Conservation (phyloP, 92 coral and sea anemone genomes). For the Nematostella vectensis region DNA sequence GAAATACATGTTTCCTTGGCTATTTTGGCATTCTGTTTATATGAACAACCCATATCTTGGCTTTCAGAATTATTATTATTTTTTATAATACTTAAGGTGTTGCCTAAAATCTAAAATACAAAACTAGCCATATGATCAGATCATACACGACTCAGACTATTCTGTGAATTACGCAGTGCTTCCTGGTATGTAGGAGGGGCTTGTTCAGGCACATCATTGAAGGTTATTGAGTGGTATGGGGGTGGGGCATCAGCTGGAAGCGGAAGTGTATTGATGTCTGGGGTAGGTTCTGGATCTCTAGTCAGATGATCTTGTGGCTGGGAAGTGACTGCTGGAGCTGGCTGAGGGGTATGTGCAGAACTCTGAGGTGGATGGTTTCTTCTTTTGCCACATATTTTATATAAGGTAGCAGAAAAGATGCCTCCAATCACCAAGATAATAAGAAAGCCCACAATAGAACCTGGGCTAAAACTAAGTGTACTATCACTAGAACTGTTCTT, state of each 20-base stretch:
- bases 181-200: slow-evolving; percentile 48
- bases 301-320: not conserved
- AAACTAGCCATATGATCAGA: too few relatives aligned
- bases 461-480: slow-evolving; percentile 3
- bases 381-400: slow-evolving; percentile 18
- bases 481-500: not conserved
- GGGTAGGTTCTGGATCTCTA: not conserved
- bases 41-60: too few relatives aligned
- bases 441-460: slow-evolving; percentile 9
- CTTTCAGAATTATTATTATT: too few relatives aligned
- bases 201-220: not conserved
- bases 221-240: slow-evolving; percentile 26
- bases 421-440: slow-evolving; percentile 20
- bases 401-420: slow-evolving; percentile 12
- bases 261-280: slow-evolving; percentile 5
- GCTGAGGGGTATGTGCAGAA: slow-evolving; percentile 1
- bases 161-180: slow-evolving; percentile 22
- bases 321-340: not conserved
- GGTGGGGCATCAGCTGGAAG: slow-evolving; percentile 39
- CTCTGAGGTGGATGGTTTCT: slow-evolving; percentile 1
- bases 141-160: too few relatives aligned
- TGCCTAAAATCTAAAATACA: too few relatives aligned
- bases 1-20: too few relatives aligned
- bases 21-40: too few relatives aligned
- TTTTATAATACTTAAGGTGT: too few relatives aligned